phyloP scores from a whole-genome alignment of 2,113 vertebrate genomes.

The Chauna torquata region DNA sequence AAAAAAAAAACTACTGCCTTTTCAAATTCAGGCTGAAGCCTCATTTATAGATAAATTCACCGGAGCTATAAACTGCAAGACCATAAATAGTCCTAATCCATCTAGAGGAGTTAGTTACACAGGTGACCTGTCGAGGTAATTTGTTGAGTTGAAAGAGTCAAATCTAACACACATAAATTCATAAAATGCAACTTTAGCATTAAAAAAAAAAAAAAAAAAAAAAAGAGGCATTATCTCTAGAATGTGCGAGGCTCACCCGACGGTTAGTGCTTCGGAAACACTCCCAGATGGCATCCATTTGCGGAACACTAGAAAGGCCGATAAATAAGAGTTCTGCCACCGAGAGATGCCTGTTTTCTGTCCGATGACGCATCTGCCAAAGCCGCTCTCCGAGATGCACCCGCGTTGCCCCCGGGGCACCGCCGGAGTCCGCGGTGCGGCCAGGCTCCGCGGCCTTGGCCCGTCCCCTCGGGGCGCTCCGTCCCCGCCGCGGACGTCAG shows the following conservation, averaged over 20 bases:
- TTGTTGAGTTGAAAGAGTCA: neutral
- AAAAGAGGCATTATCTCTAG: neutral
- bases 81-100: accelerated
- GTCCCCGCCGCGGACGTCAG: too few relatives aligned
- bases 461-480: too few relatives aligned
- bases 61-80: neutral
- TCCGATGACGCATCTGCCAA: too few relatives aligned
- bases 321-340: too few relatives aligned
- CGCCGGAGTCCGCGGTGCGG: too few relatives aligned
- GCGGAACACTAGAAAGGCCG: neutral
- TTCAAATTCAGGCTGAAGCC: neutral
- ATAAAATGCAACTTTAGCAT: neutral
- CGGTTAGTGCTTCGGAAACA: too few relatives aligned
- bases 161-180: neutral
- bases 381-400: too few relatives aligned
- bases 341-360: too few relatives aligned
- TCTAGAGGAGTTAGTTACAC: neutral
- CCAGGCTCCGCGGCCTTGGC: too few relatives aligned
- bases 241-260: neutral
- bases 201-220: too few relatives aligned
- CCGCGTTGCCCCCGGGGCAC: too few relatives aligned
- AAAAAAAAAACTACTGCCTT: neutral
- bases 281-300: neutral
- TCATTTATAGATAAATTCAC: neutral
- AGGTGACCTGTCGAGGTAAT: neutral